These are phyloP conservation scores for Argentina silus DNA, from an alignment of 2,797 vertebrate species.

Conservation along the genomic window DNA sequence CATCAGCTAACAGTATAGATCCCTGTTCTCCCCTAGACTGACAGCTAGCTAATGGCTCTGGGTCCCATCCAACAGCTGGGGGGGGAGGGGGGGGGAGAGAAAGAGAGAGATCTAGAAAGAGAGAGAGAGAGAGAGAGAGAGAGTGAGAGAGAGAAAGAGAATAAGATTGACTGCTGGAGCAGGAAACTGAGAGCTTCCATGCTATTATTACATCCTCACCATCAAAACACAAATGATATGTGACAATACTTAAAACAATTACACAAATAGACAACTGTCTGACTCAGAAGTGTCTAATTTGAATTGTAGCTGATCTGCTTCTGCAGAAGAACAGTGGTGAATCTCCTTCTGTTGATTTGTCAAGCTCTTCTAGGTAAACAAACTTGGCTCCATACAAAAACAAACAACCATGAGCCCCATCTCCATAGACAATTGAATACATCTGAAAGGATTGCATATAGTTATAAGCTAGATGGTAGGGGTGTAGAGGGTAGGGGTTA, in stretches of 20 bases:
- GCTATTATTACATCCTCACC: slow-evolving; percentile 37
- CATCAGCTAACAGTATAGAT: slow-evolving; percentile 64
- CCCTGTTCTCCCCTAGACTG: slow-evolving; percentile 58
- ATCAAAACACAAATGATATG: slow-evolving; percentile 40
- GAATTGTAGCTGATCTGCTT: background rate
- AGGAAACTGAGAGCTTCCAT: slow-evolving; percentile 28
- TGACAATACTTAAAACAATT: slow-evolving; percentile 53
- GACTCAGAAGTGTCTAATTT: slow-evolving; percentile 25
- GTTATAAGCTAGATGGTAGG: too few species aligned
- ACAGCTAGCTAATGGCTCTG: slow-evolving; percentile 75
- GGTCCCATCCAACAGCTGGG: slow-evolving; percentile 61
- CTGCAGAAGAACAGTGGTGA: background rate
- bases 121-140: slow-evolving; percentile 24
- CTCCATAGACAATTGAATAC: too few species aligned
- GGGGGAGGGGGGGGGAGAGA: slow-evolving; percentile 41
- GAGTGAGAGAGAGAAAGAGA: slow-evolving; percentile 30
- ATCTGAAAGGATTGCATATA: too few species aligned
- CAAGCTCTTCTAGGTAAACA: background rate
- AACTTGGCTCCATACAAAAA: background rate
- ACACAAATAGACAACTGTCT: slow-evolving; percentile 40
- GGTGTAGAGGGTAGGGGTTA: slow-evolving; percentile 34
- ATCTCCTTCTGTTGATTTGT: background rate
- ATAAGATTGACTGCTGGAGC: slow-evolving; percentile 32
- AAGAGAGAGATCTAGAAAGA: slow-evolving; percentile 28
- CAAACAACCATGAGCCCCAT: too few species aligned